phyloP scores from a whole-genome alignment of 2,797 vertebrate genomes.

The Tangara arthus region DNA sequence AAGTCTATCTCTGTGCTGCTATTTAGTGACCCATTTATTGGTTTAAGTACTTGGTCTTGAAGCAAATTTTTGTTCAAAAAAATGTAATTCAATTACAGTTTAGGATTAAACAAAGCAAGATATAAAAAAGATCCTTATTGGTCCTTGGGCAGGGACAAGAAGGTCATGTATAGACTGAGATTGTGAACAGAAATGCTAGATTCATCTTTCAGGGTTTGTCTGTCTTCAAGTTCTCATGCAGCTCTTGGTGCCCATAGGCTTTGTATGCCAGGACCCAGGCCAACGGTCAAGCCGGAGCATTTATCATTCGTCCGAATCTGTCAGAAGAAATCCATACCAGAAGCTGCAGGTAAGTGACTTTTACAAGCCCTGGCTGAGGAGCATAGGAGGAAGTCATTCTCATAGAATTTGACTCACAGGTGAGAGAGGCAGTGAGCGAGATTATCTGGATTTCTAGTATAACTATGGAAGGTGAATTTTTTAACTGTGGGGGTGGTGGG shows the following conservation, averaged over 20 bases:
- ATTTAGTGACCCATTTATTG: neutral
- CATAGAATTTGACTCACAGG: neutral
- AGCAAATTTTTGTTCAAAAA: neutral
- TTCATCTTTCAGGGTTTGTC: neutral
- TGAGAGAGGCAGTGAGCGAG: neutral
- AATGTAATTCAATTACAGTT: neutral
- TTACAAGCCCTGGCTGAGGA: neutral
- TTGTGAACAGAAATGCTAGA: neutral
- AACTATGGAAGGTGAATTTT: neutral
- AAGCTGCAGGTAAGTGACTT: constrained; percentile 81
- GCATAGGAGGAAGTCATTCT: neutral
- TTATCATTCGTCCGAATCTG: constrained; percentile 76
- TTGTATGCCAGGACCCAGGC: constrained; percentile 90
- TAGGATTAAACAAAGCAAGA: neutral
- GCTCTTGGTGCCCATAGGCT: constrained; percentile 73
- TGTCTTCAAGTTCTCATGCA: neutral
- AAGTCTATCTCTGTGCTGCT: neutral
- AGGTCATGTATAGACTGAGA: neutral
- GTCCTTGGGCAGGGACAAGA: neutral
- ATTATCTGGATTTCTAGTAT: neutral
- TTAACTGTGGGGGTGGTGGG: neutral
- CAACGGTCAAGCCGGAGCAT: constrained; percentile 69
- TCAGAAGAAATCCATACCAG: constrained; percentile 74
- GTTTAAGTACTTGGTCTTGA: neutral
- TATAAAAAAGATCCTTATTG: neutral